Base-by-base conservation (phyloP, 2,797 vertebrate genomes). In the Tangara arthus region DNA sequence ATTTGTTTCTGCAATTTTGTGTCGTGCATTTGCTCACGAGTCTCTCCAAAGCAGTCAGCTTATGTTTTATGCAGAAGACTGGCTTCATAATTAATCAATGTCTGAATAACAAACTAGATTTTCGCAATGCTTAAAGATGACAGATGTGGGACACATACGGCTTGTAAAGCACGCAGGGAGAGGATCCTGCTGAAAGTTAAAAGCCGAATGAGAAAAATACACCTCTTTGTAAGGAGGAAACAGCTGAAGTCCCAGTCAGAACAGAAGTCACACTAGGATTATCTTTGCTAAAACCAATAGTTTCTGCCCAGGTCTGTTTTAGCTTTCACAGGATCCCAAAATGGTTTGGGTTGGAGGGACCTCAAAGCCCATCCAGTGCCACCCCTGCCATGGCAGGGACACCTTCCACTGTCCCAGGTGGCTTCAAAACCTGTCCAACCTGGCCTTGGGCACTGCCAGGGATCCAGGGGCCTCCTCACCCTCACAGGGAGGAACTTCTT, bases 361-460 rank as follows among this genome's bases (percentile, higher is more conserved):
- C 19, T 42, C 4, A 61, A 24, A 68, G 4, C 1, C 0, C 28
- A 11, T 0, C 8, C 61, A 53, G 20, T 8, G 1, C 17, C 76
- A 65, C 14, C 37, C 8, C 20, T n/a, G 50, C 32, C 75, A n/a
- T 4, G 19, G 50, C 42, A 65, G 59, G 50, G 52, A 44, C 44
- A n/a, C 42, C 23, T 64, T 0, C 42, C 75, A 37, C 23, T 8
- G 16, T 22, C 57, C 75, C 65, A 78, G 26, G 21, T 0, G 34
- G 49, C 34, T 63, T 56, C 46, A 1, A 59, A 5, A 7, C 26
- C 34, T 16, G 9, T 23, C 57, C 68, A 52, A 0, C 49, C 75
- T 42, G 35, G 21, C 39, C 53, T 11, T 1, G 52, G 60, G 0
- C 68, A 72, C n/a, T 72, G 1, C n/a, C 44, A 72, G 44, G 44